phyloP scores from a whole-genome alignment of 1,140 invertebrate species.

The Caenorhabditis tropicalis region DNA sequence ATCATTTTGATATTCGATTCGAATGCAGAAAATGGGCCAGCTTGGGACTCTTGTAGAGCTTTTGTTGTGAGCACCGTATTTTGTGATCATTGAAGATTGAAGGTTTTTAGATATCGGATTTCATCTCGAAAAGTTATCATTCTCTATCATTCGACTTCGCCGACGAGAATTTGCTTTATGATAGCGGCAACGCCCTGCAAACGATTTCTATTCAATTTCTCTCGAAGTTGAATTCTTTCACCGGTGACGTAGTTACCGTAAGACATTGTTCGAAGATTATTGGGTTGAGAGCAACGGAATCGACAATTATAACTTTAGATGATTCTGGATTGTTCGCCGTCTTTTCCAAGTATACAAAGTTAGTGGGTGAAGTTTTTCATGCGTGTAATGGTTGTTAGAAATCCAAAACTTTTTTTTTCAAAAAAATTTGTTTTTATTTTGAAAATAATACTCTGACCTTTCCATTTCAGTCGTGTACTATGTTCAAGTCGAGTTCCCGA shows the following conservation, averaged over 20 bases:
- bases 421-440: too few species aligned
- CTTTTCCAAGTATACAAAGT: slow-evolving; percentile 5
- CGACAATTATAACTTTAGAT: slow-evolving; percentile 9
- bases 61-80: neutral
- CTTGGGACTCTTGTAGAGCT: neutral
- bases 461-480: slow-evolving; percentile 6
- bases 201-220: slow-evolving; percentile 19
- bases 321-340: neutral
- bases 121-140: slow-evolving; percentile 16
- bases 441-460: too few species aligned
- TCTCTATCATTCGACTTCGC: slow-evolving; percentile 14
- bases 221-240: slow-evolving; percentile 28
- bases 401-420: neutral
- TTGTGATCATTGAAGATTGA: neutral
- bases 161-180: slow-evolving; percentile 33
- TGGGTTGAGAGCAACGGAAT: neutral
- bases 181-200: slow-evolving; percentile 33
- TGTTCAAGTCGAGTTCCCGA: neutral
- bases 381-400: neutral
- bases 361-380: neutral
- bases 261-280: neutral
- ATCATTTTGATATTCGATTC: slow-evolving; percentile 28
- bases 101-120: slow-evolving; percentile 16
- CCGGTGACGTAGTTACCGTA: neutral
- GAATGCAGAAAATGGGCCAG: neutral